Conservation (phyloP, 2,113 vertebrate species). For the Eptatretus burgeri region DNA sequence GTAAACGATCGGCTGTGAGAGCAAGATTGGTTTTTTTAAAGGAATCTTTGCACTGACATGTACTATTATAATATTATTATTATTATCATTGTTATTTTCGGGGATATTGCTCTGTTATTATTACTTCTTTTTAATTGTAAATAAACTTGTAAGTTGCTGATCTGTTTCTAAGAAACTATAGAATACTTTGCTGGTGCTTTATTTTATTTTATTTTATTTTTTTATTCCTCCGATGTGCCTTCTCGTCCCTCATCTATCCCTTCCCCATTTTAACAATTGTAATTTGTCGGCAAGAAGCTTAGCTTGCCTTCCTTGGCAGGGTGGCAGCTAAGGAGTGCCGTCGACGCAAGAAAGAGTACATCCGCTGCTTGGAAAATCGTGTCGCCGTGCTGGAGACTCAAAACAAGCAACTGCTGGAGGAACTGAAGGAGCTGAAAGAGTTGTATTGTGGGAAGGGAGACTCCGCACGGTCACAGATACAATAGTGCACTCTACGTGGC, state of each 20-base stretch:
- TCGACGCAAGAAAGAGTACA: slow-evolving; percentile 28
- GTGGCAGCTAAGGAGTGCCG: slow-evolving; percentile 29
- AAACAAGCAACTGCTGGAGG: slow-evolving; percentile 31
- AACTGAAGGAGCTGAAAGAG: slow-evolving; percentile 27
- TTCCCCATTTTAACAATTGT: slow-evolving; percentile 12
- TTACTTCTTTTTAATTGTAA: slow-evolving; percentile 14
- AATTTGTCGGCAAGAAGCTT: slow-evolving; percentile 16
- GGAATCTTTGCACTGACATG: slow-evolving; percentile 12
- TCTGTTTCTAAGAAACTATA: too few species aligned
- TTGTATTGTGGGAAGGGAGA: slow-evolving; percentile 20
- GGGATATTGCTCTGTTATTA: slow-evolving; percentile 17
- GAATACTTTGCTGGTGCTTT: slow-evolving; percentile 11
- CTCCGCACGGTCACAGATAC: too few species aligned
- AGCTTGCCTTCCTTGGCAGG: slow-evolving; percentile 20
- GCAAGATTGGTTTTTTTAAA: too few species aligned
- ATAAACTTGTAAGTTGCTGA: too few species aligned
- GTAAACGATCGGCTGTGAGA: too few species aligned
- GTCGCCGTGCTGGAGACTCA: slow-evolving; percentile 26
- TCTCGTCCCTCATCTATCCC: slow-evolving; percentile 14
- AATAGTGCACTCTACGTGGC: too few species aligned
- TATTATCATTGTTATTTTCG: slow-evolving; percentile 19
- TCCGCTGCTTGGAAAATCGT: slow-evolving; percentile 25
- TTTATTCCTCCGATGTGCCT: slow-evolving; percentile 15
- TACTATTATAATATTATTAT: slow-evolving; percentile 17
- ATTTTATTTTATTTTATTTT: slow-evolving; percentile 14